Conservation (phyloP, 2,888 invertebrate genomes). For the Tethea ocularis region DNA sequence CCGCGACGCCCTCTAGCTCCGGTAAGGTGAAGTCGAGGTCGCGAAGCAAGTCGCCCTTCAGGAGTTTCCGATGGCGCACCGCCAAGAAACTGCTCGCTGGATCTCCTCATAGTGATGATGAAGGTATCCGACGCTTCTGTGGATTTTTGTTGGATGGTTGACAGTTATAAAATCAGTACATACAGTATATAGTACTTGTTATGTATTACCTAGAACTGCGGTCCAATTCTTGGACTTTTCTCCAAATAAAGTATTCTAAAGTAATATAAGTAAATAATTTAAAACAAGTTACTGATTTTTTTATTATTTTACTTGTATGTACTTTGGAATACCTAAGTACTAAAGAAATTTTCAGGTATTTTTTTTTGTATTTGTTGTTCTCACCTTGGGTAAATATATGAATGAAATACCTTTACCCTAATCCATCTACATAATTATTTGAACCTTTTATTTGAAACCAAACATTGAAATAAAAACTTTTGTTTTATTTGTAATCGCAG, state of each 20-base stretch:
- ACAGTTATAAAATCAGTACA: background rate
- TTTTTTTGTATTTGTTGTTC: too few species aligned
- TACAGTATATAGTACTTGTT: background rate
- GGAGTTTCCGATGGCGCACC: conserved; percentile 96
- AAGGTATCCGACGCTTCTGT: conserved; percentile 83
- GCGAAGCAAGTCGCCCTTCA: conserved; percentile 96
- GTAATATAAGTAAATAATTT: too few species aligned
- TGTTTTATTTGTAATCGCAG: background rate
- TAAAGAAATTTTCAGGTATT: too few species aligned
- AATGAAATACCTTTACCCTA: too few species aligned
- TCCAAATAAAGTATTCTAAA: too few species aligned
- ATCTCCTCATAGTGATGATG: conserved; percentile 91
- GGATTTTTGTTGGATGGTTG: conserved; percentile 55
- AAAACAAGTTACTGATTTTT: too few species aligned
- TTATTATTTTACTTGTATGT: too few species aligned
- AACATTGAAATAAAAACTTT: too few species aligned
- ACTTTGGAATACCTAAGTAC: too few species aligned
- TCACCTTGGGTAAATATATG: too few species aligned
- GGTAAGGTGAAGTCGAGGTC: conserved; percentile 92
- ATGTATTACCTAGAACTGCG: background rate
- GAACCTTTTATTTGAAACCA: too few species aligned
- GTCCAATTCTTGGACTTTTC: background rate
- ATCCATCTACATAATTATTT: too few species aligned
- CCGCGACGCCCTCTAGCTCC: conserved; percentile 79
- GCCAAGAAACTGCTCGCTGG: conserved; percentile 87